A percentile compares a stretch with the other conserved stretches of the same genome.
Conservation (phyloP, 2,797 vertebrate genomes). For the Hippoglossus hippoglossus region DNA sequence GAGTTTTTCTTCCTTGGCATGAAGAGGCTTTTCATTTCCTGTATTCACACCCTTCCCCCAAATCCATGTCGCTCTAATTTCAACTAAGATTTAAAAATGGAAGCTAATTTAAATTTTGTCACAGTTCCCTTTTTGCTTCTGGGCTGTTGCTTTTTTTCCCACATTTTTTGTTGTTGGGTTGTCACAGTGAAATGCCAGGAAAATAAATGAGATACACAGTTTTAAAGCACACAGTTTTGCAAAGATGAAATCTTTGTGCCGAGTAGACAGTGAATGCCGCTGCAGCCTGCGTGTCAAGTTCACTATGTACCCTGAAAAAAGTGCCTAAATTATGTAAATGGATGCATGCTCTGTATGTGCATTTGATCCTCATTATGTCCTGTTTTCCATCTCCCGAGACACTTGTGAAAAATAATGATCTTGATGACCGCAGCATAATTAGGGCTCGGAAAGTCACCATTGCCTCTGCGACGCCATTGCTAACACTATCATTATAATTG, state of each 20-base stretch:
- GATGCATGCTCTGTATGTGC: constrained; percentile 36
- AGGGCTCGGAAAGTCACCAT: constrained; percentile 65
- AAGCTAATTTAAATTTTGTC: constrained; percentile 63
- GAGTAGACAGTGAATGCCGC: not conserved
- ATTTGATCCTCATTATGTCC: constrained; percentile 66
- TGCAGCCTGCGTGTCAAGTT: constrained; percentile 25
- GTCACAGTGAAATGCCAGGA: constrained; percentile 39
- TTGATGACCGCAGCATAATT: constrained; percentile 75
- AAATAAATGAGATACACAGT: constrained; percentile 50
- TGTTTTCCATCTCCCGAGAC: constrained; percentile 57
- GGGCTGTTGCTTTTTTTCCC: constrained; percentile 8
- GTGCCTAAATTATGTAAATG: constrained; percentile 43
- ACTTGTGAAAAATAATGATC: constrained; percentile 76
- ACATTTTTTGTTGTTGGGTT: not conserved
- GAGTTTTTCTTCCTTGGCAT: constrained; percentile 34
- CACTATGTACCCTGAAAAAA: constrained; percentile 14
- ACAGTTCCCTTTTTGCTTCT: constrained; percentile 50
- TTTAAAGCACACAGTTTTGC: constrained; percentile 34
- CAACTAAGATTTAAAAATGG: constrained; percentile 47
- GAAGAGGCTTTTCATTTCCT: constrained; percentile 55
- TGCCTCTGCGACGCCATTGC: constrained; percentile 38
- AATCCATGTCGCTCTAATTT: constrained; percentile 58
- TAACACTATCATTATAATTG: constrained; percentile 73
- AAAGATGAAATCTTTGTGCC: constrained; percentile 21
- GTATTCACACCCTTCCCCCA: constrained; percentile 34